Conservation (phyloP, 2,888 invertebrate genomes). For the Sycophila texana region DNA sequence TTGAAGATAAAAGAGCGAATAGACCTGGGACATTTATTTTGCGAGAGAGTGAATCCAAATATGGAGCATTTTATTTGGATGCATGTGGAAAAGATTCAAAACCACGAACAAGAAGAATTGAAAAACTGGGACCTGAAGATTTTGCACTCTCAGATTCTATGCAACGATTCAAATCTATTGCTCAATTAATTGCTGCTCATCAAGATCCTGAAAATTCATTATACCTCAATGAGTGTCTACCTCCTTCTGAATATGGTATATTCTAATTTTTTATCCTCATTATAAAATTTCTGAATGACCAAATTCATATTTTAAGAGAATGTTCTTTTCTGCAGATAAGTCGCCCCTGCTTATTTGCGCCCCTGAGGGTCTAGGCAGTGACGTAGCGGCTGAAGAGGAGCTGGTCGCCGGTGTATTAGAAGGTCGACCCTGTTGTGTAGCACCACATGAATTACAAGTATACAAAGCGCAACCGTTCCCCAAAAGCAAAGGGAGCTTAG, state of each 20-base stretch:
- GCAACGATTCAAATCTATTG: slow-evolving; percentile 79
- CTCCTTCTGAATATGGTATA: slow-evolving; percentile 90
- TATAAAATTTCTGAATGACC: not conserved
- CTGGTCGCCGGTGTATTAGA: slow-evolving; percentile 73
- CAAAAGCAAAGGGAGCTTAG: slow-evolving; percentile 61
- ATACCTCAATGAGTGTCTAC: slow-evolving; percentile 85
- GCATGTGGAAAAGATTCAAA: slow-evolving; percentile 83
- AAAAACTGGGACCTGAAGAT: slow-evolving; percentile 79
- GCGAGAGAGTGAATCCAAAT: slow-evolving; percentile 87
- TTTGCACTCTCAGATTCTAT: slow-evolving; percentile 77
- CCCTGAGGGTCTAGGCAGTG: slow-evolving; percentile 78
- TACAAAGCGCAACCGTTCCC: slow-evolving; percentile 79
- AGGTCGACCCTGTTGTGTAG: slow-evolving; percentile 81
- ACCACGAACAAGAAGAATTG: slow-evolving; percentile 68
- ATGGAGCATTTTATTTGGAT: slow-evolving; percentile 88
- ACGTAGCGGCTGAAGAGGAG: slow-evolving; percentile 79
- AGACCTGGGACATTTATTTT: slow-evolving; percentile 88
- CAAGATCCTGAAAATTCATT: slow-evolving; percentile 80
- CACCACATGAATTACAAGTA: slow-evolving; percentile 82
- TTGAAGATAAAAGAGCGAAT: slow-evolving; percentile 86
- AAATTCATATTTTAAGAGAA: not conserved
- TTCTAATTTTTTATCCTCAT: slow-evolving; percentile 13
- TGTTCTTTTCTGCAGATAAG: slow-evolving; percentile 78
- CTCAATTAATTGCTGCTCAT: slow-evolving; percentile 80
- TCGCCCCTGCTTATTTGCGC: slow-evolving; percentile 84